phyloP scores from a whole-genome alignment of 2,113 vertebrate species.

The Rynchops niger region DNA sequence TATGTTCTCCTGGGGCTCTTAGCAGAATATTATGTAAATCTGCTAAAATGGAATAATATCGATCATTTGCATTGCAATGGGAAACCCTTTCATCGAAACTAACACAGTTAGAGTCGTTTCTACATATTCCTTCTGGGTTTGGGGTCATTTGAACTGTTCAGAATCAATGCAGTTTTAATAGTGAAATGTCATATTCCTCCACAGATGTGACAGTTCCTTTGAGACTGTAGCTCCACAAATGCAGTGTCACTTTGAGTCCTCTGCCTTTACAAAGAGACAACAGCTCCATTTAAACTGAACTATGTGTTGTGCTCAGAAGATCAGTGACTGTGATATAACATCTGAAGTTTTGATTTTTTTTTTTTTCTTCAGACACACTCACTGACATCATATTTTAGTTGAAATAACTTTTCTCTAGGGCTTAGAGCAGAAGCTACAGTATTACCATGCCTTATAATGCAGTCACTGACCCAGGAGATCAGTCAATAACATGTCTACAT shows the following conservation, averaged over 20 bases:
- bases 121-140: not conserved
- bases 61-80: not conserved
- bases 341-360: not conserved
- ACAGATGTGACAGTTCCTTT: not conserved
- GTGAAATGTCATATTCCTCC: not conserved
- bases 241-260: not conserved
- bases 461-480: constrained; percentile 1
- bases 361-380: not conserved
- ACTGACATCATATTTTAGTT: not conserved
- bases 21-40: not conserved
- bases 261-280: not conserved
- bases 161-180: not conserved
- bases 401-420: not conserved
- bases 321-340: not conserved
- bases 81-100: not conserved
- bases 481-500: not conserved
- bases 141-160: not conserved
- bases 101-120: not conserved
- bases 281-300: not conserved
- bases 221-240: not conserved
- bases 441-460: not conserved
- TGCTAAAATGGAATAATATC: not conserved
- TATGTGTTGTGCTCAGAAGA: not conserved
- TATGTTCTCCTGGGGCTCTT: not conserved
- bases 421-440: not conserved